phyloP scores from a whole-genome alignment of 2,888 invertebrate species.

The Drosophila fulvimacula region DNA sequence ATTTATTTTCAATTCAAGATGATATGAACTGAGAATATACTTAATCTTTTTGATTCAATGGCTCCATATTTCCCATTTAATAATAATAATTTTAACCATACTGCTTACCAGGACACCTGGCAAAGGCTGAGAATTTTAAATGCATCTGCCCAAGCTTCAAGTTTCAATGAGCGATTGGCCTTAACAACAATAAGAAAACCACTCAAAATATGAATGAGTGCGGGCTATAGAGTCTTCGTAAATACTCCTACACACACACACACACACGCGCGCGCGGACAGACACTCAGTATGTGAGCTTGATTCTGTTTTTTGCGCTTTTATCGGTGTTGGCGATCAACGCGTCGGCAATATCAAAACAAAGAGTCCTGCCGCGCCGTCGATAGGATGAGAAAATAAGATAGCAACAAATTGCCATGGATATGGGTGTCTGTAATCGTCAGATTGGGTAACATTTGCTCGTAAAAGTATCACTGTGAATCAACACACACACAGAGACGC shows the following conservation, averaged over 20 bases:
- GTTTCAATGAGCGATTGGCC: constrained; percentile 12
- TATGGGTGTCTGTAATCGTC: constrained; percentile 71
- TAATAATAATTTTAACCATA: not conserved
- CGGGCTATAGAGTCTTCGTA: not conserved
- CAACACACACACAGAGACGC: constrained; percentile 16
- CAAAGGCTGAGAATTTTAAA: not conserved
- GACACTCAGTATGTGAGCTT: not conserved
- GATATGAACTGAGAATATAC: no score
- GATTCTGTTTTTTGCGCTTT: constrained; percentile 24
- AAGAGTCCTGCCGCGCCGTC: constrained; percentile 70
- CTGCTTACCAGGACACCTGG: not conserved
- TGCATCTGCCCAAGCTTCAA: not conserved
- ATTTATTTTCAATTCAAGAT: no score
- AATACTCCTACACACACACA: constrained; percentile 7
- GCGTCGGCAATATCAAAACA: constrained; percentile 74
- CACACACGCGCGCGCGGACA: not conserved
- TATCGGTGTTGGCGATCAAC: constrained; percentile 63
- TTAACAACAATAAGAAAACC: not conserved
- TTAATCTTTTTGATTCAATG: no score
- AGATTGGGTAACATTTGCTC: constrained; percentile 73
- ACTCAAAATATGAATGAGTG: constrained; percentile 14
- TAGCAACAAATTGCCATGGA: constrained; percentile 73
- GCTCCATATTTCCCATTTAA: no score
- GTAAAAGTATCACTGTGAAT: constrained; percentile 66
- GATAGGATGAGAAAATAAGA: constrained; percentile 74